These are phyloP conservation scores for Tarsius wallacei DNA, from an alignment of 2,797 vertebrate species.

Conservation along the genomic window DNA sequence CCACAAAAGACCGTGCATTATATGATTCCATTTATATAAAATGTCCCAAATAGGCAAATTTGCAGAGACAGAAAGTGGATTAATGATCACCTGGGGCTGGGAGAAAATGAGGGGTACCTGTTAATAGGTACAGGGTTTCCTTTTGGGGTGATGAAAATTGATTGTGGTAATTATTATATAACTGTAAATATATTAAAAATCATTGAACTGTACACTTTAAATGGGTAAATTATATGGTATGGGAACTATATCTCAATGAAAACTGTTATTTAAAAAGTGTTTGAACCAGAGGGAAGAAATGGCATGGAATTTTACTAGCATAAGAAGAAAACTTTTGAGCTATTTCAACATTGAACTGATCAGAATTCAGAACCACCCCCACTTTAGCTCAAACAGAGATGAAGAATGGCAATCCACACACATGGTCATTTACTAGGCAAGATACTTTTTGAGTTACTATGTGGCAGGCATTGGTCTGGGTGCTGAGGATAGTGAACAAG, in stretches of 20 bases:
- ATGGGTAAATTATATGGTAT: not conserved
- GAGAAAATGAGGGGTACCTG: not conserved
- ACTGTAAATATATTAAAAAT: constrained; percentile 41
- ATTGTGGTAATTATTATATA: not conserved
- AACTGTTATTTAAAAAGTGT: constrained; percentile 48
- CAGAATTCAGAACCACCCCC: constrained; percentile 12
- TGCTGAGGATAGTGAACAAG: constrained; percentile 1
- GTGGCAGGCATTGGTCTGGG: not conserved
- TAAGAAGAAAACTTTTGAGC: constrained; percentile 14
- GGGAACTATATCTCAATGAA: constrained; percentile 22
- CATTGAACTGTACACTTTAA: not conserved
- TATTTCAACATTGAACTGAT: constrained; percentile 36
- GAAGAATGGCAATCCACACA: not conserved
- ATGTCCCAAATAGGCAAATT: constrained; percentile 17
- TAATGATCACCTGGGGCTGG: not conserved
- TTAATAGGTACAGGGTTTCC: not conserved
- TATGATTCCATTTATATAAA: constrained; percentile 17
- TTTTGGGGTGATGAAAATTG: constrained; percentile 16
- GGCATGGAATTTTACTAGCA: not conserved
- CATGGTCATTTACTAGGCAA: not conserved
- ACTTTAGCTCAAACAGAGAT: not conserved
- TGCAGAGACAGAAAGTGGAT: not conserved
- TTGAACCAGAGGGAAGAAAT: not conserved
- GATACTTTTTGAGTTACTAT: constrained; percentile 28
- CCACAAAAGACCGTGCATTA: constrained; percentile 14